Percentiles rank a stretch among this genome's conserved stretches.
Evolutionary conservation across 1,140 invertebrate species (phyloP).

Genomic region (Yoshiicerus persimilis): DNA sequence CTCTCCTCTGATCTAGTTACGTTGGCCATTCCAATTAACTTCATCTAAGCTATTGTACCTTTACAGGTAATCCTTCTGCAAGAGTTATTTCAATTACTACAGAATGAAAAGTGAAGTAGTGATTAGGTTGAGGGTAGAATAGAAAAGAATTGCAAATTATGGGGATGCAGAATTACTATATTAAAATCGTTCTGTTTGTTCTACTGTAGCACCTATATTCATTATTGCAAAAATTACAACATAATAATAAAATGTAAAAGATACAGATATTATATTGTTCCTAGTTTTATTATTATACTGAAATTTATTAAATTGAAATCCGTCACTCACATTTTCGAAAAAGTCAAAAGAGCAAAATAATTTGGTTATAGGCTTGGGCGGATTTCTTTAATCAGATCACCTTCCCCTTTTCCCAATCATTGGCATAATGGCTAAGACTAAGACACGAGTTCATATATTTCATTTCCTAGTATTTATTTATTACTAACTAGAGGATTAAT

Average conservation of each 20-base stretch:
- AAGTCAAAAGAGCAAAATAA: conserved; percentile 19
- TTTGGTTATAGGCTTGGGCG: neutral
- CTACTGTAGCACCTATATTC: no score
- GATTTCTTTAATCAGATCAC: neutral
- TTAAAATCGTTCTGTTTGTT: no score
- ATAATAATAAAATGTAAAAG: no score
- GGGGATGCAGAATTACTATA: neutral
- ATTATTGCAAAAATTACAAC: no score
- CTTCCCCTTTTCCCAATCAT: conserved; percentile 16
- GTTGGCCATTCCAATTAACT: neutral
- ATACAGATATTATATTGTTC: no score
- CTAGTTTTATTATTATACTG: neutral
- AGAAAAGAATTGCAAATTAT: neutral
- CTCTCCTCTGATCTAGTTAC: neutral
- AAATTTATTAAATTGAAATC: neutral
- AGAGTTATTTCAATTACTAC: neutral
- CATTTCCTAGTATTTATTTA: conserved; percentile 12
- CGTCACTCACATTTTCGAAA: neutral
- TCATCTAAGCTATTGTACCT: neutral
- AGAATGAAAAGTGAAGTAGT: no score
- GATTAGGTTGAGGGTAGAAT: no score
- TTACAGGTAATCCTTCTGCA: neutral
- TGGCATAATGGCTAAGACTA: neutral
- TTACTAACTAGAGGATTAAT: neutral
- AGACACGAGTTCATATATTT: neutral